Evolutionary conservation across 1,140 invertebrate species (phyloP).

Genomic region (Coptotermes formosanus): DNA sequence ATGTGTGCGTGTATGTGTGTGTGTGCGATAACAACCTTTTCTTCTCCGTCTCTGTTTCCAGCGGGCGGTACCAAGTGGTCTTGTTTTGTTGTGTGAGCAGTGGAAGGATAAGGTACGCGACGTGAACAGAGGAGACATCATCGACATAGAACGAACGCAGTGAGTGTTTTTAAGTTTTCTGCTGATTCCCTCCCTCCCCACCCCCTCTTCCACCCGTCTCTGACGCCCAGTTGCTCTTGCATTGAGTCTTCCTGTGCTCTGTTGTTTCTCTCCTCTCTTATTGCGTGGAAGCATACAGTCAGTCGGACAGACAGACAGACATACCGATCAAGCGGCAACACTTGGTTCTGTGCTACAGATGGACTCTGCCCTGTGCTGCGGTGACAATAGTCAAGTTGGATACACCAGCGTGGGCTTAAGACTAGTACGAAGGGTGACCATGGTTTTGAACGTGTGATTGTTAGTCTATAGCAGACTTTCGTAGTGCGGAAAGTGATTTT

Average conservation of each 20-base stretch:
- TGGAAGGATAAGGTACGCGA: conserved; percentile 12
- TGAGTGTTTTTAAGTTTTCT: conserved; percentile 21
- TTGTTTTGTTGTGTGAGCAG: background rate
- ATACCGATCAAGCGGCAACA: conserved; percentile 11
- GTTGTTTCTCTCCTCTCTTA: conserved; percentile 21
- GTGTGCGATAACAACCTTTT: background rate
- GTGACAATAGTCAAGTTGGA: background rate
- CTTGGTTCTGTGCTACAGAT: background rate
- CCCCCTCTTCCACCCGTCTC: conserved; percentile 23
- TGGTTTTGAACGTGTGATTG: conserved; percentile 12
- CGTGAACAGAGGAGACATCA: background rate
- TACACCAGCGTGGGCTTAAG: background rate
- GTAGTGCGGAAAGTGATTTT: conserved; percentile 34
- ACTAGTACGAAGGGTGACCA: background rate
- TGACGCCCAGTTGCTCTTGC: background rate
- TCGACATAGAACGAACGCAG: background rate
- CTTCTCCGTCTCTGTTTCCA: background rate
- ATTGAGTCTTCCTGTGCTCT: background rate
- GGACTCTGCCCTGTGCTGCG: background rate
- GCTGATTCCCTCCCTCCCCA: conserved; percentile 29
- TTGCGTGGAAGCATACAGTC: conserved; percentile 31
- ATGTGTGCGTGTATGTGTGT: background rate
- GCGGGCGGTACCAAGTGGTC: background rate
- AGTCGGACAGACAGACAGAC: conserved; percentile 36
- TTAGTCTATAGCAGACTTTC: conserved; percentile 41